These are phyloP conservation scores for Phymastichus coffea DNA, from an alignment of 1,140 invertebrate species.

Conservation along the genomic window DNA sequence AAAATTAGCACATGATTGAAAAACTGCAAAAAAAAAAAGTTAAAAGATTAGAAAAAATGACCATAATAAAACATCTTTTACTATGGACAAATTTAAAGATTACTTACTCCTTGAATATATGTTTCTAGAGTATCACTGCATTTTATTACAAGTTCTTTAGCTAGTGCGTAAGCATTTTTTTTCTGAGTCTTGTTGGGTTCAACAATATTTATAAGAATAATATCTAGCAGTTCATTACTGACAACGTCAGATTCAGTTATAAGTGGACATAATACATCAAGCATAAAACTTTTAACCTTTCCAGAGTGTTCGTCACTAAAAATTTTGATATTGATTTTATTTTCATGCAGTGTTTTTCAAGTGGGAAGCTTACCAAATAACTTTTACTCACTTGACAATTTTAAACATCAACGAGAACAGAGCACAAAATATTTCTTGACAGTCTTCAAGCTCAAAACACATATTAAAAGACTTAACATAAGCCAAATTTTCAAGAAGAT, in stretches of 20 bases:
- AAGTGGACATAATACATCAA: slow-evolving; percentile 90
- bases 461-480: slow-evolving; percentile 99
- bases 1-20: slow-evolving; percentile 93
- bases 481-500: slow-evolving; percentile 91
- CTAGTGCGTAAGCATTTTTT: slow-evolving; percentile 87
- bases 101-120: slow-evolving; percentile 87
- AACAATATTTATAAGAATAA: slow-evolving; percentile 92
- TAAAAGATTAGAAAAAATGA: slow-evolving; percentile 5
- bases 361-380: too few species aligned
- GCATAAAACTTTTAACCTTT: slow-evolving; percentile 95
- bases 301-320: slow-evolving; percentile 90
- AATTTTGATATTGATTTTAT: slow-evolving; percentile 38
- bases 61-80: too few species aligned
- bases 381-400: slow-evolving; percentile 83
- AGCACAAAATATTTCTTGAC: slow-evolving; percentile 93
- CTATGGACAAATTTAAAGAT: background rate
- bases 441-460: slow-evolving; percentile 97
- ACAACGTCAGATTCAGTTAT: slow-evolving; percentile 95
- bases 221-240: slow-evolving; percentile 90
- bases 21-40: slow-evolving; percentile 65
- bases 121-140: slow-evolving; percentile 90
- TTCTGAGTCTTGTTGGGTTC: slow-evolving; percentile 92
- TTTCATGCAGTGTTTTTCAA: too few species aligned
- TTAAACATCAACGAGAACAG: slow-evolving; percentile 95
- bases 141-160: slow-evolving; percentile 88